These are phyloP conservation scores for Dexiosoma caninum DNA, from an alignment of 2,888 invertebrate genomes.

Conservation along the genomic window DNA sequence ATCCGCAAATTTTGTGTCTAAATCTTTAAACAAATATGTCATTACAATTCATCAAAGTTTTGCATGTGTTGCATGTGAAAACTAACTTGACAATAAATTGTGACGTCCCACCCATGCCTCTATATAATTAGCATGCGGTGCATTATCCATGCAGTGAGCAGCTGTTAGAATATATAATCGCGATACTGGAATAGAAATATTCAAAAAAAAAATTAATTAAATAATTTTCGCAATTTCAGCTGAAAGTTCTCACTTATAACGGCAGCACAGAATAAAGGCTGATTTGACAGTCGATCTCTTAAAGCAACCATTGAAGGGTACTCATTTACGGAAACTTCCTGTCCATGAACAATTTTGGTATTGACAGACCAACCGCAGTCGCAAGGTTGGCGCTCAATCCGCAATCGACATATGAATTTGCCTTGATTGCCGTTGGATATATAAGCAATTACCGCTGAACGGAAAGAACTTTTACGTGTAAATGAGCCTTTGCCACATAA, in stretches of 20 bases:
- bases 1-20: constrained; percentile 52
- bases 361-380: constrained; percentile 75
- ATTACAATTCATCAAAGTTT: background rate
- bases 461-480: constrained; percentile 67
- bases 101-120: constrained; percentile 79
- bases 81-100: constrained; percentile 70
- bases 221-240: background rate
- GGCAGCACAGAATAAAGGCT: no score
- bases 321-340: constrained; percentile 80
- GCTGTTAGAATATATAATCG: constrained; percentile 79
- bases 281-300: no score
- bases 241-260: background rate
- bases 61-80: no score
- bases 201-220: background rate
- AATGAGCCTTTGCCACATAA: constrained; percentile 72
- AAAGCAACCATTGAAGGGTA: constrained; percentile 81
- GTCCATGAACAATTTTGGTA: constrained; percentile 80
- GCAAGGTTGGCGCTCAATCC: constrained; percentile 67
- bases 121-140: constrained; percentile 65
- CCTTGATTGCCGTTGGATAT: constrained; percentile 69
- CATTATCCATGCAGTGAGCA: constrained; percentile 77
- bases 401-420: constrained; percentile 69
- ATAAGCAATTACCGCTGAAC: constrained; percentile 70
- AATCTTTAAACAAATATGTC: constrained; percentile 5
- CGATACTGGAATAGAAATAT: constrained; percentile 66